Conservation (phyloP, 2,797 vertebrate species). For the Pogonophryne albipinna region DNA sequence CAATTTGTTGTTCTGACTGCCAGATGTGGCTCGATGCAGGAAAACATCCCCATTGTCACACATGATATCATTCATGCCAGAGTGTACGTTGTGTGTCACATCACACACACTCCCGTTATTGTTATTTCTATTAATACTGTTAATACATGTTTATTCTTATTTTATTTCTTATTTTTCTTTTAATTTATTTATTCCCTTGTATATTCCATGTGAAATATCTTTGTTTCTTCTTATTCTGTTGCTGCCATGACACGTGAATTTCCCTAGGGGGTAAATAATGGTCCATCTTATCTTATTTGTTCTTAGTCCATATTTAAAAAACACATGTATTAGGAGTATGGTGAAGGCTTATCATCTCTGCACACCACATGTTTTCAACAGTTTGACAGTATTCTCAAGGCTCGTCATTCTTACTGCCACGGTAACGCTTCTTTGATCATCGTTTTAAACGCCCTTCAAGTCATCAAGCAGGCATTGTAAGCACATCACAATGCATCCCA, state of each 20-base stretch:
- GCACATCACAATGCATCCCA: background rate
- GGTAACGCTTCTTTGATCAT: too few relatives aligned
- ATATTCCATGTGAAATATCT: too few relatives aligned
- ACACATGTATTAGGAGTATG: background rate
- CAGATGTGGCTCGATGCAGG: background rate
- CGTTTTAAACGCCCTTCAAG: background rate
- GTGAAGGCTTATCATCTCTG: background rate
- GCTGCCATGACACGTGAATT: too few relatives aligned
- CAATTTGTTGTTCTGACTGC: background rate
- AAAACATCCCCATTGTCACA: background rate
- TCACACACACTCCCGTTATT: too few relatives aligned
- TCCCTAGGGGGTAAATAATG: too few relatives aligned
- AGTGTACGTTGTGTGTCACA: background rate
- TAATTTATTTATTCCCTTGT: too few relatives aligned
- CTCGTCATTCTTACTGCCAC: background rate
- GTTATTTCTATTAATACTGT: rapidly evolving
- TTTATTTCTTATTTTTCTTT: too few relatives aligned
- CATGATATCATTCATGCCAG: background rate
- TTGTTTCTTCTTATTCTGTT: too few relatives aligned
- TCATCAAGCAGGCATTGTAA: background rate
- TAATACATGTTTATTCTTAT: background rate
- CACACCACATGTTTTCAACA: background rate
- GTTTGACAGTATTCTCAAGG: background rate
- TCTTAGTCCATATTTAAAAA: background rate
- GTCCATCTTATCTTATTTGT: background rate